Base-by-base conservation (phyloP, 2,113 vertebrate genomes). In the Hypocryptadius cinnamomeus region DNA sequence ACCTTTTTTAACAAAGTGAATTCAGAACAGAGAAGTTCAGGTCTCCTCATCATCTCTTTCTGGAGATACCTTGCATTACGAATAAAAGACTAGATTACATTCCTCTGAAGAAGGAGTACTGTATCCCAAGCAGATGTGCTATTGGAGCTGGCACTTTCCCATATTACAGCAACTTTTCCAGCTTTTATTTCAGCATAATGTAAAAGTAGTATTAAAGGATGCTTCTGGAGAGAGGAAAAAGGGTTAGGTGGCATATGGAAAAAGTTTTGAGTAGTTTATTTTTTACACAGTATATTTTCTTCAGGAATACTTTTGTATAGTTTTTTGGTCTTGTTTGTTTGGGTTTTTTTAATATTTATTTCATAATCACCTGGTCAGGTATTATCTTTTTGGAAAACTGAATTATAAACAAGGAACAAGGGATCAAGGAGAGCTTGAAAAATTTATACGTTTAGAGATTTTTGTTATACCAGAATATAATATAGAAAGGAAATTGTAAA, bases 71-170 rank as follows among this genome's bases (percentile, higher is more conserved):
- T 73, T 79, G 11, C 74, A 50, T 86, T 86, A 80, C 89, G 86
- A 92, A 84, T 92, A 90, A 88, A 92, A 84, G 21, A 56, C 35
- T 73, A 85, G 47, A 68, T 79, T 68, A 47, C 31, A 70, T 63
- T 86, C 39, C 69, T 83, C 60, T 78, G 17, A 86, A 69, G 25
- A 73, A n/a, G 40, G 33, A 22, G 31, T 86, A 21, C 31, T 50
- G 5, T 54, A 39, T 59, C 37, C 30, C 48, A 87, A 65, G 31
- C 44, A 94, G 44, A 76, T 69, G 19, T 37, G 12, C 54, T 92
- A 37, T 73, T 87, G 72, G 31, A 85, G n/a, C 37, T 79, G 79
- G 85, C 53, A 65, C 18, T 87, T 87, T 76, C 30, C 42, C 35
- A 54, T 65, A 82, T 70, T 82, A 77, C 63, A 53, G 18, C 45